Evolutionary conservation across 1,140 invertebrate genomes (phyloP), one percentile per base, ranked within the genome.

Genomic region (Eulimnadia texana): DNA sequence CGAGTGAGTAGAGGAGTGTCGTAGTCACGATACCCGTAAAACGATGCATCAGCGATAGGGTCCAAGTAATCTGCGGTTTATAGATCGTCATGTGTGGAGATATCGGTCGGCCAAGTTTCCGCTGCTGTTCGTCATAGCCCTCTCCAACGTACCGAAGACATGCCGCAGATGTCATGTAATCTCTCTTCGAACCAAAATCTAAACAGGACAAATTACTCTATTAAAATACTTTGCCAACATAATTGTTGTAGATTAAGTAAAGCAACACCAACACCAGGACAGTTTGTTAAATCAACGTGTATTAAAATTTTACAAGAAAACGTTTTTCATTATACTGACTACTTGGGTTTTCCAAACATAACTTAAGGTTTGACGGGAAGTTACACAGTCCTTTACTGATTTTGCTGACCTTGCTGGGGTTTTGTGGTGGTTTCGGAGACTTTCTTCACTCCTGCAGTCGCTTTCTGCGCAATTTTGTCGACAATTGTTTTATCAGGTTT

Each of bases 51-150:
- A 93, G 77, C 11, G 90, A 93, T 58, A 93, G 70, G 51, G 85
- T 68, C 10, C 81, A 75, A 51, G 90, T 89, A 56, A 93, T 68
- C 72, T 90, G 85, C 10, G 77, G 71, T 67, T 84, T 78, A 68
- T 93, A 93, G 68, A 93, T 92, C 16, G 81, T 82, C n/a, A 93
- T 74, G 78, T 93, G 90, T 10, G 91, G 91, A 10, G 89, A 92
- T 70, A 90, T 70, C 2, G 90, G 87, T 65, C 91, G 74, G 59
- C 79, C 78, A 1, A 89, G 70, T 58, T 79, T 75, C 63, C 77
- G 73, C 72, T 89, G 89, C 68, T 79, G 82, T 47, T 83, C 77
- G 67, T 80, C 81, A 67, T 80, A 79, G 24, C 74, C 73, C 69
- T 83, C 80, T 47, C 72, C 69, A 3, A 9, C 42, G 23, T n/a